These are phyloP conservation scores for Lordiphosa clarofinis DNA, from an alignment of 1,140 invertebrate genomes.

Conservation along the genomic window DNA sequence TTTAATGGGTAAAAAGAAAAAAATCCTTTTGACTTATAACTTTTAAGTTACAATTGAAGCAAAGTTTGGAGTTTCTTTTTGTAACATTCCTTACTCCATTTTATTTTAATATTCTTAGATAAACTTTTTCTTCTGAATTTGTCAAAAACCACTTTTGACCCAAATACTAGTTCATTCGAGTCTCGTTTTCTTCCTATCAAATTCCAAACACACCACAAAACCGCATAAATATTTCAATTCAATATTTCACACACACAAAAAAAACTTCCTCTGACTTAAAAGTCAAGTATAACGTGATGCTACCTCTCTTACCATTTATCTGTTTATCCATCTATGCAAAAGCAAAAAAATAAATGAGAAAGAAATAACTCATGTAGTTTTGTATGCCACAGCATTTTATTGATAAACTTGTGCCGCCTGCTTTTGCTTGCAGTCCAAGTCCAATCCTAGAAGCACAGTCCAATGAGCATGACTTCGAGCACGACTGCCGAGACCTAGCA, in stretches of 20 bases:
- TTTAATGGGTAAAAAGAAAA: too few relatives aligned
- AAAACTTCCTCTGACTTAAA: conserved; percentile 29
- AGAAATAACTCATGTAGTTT: conserved; percentile 73
- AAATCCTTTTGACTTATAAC: too few relatives aligned
- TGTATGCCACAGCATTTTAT: conserved; percentile 68
- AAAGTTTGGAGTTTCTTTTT: too few relatives aligned
- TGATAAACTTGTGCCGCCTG: conserved; percentile 63
- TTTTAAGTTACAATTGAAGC: too few relatives aligned
- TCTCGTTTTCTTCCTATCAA: conserved; percentile 5
- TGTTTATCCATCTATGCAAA: conserved; percentile 62
- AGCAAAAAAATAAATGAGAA: not conserved
- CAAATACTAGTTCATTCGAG: not conserved
- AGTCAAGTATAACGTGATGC: conserved; percentile 54
- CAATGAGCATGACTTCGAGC: conserved; percentile 48
- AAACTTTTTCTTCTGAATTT: too few relatives aligned
- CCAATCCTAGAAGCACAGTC: conserved; percentile 35
- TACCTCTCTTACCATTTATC: conserved; percentile 36
- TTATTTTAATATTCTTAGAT: too few relatives aligned
- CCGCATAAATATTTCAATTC: conserved; percentile 44
- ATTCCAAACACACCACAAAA: conserved; percentile 21
- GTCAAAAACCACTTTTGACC: not conserved
- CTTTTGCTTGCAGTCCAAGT: not conserved
- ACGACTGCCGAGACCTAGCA: conserved; percentile 22
- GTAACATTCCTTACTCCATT: too few relatives aligned
- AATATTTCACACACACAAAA: conserved; percentile 35